Percentiles rank a stretch among this genome's conserved stretches.
Conservation (phyloP, 2,113 vertebrate species). For the Eurypyga helias region DNA sequence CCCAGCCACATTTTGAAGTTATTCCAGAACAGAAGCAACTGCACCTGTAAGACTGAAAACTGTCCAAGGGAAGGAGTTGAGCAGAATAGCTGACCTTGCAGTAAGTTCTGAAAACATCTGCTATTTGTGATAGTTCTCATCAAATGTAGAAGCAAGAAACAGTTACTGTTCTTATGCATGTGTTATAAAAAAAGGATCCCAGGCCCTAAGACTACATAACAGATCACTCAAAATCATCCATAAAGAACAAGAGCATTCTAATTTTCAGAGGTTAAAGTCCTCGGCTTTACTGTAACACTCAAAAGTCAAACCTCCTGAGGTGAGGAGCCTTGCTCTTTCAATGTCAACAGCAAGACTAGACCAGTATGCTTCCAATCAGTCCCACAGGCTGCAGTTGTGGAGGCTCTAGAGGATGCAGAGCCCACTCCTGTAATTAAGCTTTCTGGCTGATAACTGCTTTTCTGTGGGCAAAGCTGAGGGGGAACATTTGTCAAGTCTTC, state of each 20-base stretch:
- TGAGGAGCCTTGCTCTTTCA: background rate
- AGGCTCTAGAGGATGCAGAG: background rate
- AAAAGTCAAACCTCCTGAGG: background rate
- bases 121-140: background rate
- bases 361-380: background rate
- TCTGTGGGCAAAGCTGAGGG: background rate
- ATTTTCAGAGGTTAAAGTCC: background rate
- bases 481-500: background rate
- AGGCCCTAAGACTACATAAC: background rate
- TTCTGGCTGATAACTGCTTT: background rate
- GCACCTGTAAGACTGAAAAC: background rate
- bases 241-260: background rate
- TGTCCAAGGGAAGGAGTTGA: background rate
- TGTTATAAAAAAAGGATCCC: background rate
- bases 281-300: background rate
- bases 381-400: background rate
- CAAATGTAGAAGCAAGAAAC: background rate
- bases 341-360: background rate
- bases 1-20: background rate
- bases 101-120: background rate
- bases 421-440: background rate
- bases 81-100: background rate
- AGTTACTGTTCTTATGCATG: background rate
- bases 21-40: background rate
- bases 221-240: background rate